Conservation (phyloP, 2,888 invertebrate genomes). For the Cacoxenus indagator region DNA sequence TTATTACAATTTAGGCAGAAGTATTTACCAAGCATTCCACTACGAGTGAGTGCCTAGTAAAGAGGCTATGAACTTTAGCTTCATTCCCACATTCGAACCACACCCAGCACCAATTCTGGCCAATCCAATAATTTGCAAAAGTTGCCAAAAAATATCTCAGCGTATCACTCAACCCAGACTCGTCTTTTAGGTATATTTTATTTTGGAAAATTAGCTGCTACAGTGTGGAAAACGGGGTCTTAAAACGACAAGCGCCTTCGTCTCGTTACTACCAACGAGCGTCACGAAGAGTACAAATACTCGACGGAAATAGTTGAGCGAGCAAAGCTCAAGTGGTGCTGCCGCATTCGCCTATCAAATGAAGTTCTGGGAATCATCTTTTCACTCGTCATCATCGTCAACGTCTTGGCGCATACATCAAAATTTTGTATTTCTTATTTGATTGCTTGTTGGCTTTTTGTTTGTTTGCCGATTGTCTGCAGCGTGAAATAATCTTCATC, state of each 20-base stretch:
- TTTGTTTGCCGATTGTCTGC: slow-evolving; percentile 65
- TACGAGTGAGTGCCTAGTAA: neutral
- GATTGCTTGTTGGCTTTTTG: slow-evolving; percentile 49
- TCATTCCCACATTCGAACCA: neutral
- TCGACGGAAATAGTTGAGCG: neutral
- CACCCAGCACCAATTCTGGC: neutral
- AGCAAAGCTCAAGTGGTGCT: neutral
- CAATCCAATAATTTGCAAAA: neutral
- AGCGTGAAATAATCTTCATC: slow-evolving; percentile 22
- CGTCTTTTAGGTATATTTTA: neutral
- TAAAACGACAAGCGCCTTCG: no score
- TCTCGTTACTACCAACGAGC: neutral
- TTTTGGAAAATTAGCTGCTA: slow-evolving; percentile 9
- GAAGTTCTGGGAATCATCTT: neutral
- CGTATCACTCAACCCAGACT: neutral
- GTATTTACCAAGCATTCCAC: slow-evolving; percentile 53
- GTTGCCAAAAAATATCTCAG: neutral
- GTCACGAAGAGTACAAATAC: neutral
- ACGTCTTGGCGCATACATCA: neutral
- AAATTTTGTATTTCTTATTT: slow-evolving; percentile 18
- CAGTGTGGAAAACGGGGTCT: neutral
- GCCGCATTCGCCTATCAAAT: neutral
- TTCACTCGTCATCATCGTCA: neutral
- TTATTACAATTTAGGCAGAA: slow-evolving; percentile 46
- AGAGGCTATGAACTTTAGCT: neutral